Conservation (phyloP, 1,140 invertebrate species). For the Zaprionus davidi region DNA sequence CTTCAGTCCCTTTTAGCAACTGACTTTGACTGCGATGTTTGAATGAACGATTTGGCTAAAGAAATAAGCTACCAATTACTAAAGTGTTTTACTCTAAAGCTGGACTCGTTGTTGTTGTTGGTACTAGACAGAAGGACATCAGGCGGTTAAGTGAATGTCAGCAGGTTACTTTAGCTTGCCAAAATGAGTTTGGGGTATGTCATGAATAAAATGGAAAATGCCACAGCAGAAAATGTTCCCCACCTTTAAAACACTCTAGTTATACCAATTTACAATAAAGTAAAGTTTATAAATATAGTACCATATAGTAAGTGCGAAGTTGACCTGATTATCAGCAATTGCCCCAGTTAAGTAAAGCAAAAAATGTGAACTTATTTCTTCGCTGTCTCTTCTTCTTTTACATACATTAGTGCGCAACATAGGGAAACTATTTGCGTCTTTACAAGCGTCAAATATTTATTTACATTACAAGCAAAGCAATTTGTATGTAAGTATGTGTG, state of each 20-base stretch:
- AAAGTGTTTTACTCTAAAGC: constrained; percentile 70
- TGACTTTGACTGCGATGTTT: constrained; percentile 39
- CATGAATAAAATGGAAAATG: neutral
- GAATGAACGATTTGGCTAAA: constrained; percentile 50
- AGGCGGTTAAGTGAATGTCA: constrained; percentile 33
- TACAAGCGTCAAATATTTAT: constrained; percentile 12
- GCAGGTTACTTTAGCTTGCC: constrained; percentile 6
- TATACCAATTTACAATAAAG: neutral
- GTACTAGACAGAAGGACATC: neutral
- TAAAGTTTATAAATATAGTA: neutral
- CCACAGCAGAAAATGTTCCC: neutral
- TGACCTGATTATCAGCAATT: constrained; percentile 2
- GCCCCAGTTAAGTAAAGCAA: constrained; percentile 26
- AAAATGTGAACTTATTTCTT: neutral
- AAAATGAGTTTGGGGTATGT: neutral
- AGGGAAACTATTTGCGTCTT: constrained; percentile 34
- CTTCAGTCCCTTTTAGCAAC: constrained; percentile 3
- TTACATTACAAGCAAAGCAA: constrained; percentile 3
- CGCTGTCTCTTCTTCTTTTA: neutral
- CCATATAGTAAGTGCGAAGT: neutral
- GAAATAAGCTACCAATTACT: constrained; percentile 79
- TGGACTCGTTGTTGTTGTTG: constrained; percentile 2
- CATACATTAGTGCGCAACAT: constrained; percentile 12
- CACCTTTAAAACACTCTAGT: neutral
- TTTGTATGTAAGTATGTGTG: neutral